phyloP scores from a whole-genome alignment of 2,797 vertebrate species.

The Gambelia wislizenii region DNA sequence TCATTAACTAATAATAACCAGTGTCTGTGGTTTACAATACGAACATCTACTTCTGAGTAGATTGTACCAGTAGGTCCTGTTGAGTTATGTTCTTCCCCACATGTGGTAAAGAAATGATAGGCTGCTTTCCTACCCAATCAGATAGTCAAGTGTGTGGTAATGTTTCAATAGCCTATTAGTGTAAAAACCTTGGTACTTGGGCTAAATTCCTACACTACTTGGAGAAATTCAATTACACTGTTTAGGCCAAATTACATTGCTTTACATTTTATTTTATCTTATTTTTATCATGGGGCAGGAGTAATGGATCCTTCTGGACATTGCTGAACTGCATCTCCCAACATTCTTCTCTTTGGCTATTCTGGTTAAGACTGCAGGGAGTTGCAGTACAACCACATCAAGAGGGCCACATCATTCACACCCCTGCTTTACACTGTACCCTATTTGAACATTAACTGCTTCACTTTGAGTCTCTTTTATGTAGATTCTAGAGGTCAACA shows the following conservation, averaged over 20 bases:
- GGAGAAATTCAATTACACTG: too few species aligned
- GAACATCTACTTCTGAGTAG: background rate
- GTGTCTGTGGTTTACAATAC: background rate
- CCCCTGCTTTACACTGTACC: background rate
- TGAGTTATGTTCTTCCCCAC: background rate
- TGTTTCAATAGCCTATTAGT: too few species aligned
- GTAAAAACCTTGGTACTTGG: too few species aligned
- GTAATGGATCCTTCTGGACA: too few species aligned
- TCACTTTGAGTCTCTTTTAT: background rate
- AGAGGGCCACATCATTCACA: too few species aligned
- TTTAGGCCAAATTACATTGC: background rate
- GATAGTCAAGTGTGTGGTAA: background rate
- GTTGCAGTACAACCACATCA: too few species aligned
- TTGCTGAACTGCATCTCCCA: too few species aligned
- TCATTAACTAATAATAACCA: too few species aligned
- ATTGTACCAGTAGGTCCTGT: background rate
- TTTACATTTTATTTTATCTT: background rate
- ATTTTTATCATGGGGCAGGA: too few species aligned
- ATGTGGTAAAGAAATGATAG: background rate
- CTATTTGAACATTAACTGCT: background rate
- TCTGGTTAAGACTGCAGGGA: too few species aligned
- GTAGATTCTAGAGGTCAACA: background rate
- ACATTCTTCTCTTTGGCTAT: too few species aligned
- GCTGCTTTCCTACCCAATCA: background rate
- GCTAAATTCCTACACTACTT: too few species aligned